Evolutionary conservation across 2,888 invertebrate genomes (phyloP).

Genomic region (Theodoxus fluviatilis): DNA sequence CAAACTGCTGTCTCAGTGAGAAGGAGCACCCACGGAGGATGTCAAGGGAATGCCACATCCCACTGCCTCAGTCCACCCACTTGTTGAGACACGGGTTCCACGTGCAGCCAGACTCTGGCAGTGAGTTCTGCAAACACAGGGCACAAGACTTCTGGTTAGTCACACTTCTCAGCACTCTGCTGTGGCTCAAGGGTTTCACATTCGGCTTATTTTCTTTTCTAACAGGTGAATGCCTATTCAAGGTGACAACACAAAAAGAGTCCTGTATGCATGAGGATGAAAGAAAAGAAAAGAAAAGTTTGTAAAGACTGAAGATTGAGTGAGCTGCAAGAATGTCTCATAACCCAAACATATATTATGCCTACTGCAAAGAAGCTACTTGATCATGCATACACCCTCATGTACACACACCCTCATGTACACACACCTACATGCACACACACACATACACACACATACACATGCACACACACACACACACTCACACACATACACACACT

Average conservation of each 20-base stretch:
- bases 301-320: neutral
- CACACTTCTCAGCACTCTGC: no score
- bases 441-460: constrained; percentile 15
- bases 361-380: no score
- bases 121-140: constrained; percentile 28
- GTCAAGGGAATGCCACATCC: no score
- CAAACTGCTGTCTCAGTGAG: no score
- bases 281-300: neutral
- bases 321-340: no score
- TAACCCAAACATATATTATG: no score
- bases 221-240: no score
- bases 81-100: constrained; percentile 29
- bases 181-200: no score
- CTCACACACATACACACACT: constrained; percentile 3
- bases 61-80: no score
- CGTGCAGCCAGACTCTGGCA: constrained; percentile 21
- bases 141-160: no score
- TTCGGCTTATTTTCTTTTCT: no score
- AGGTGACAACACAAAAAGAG: neutral
- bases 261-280: neutral
- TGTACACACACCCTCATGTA: neutral
- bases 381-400: neutral
- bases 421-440: constrained; percentile 8
- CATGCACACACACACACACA: constrained; percentile 10
- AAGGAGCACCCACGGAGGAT: no score